Conservation (phyloP, 1,140 invertebrate species). For the Oryzaephilus surinamensis region DNA sequence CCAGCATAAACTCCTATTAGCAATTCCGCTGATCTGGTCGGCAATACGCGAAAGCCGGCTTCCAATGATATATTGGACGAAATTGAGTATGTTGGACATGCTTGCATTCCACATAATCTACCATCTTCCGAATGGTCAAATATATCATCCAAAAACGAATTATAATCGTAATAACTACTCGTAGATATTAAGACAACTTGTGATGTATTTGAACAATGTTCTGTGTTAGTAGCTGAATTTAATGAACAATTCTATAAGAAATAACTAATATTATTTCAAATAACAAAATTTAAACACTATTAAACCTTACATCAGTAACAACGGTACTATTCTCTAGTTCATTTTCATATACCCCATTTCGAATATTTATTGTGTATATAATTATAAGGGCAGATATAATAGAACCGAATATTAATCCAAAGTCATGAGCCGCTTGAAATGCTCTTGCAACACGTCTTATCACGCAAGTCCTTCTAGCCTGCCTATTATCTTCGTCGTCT, state of each 20-base stretch:
- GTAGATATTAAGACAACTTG: slow-evolving; percentile 5
- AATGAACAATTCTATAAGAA: background rate
- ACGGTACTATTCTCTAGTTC: too few relatives aligned
- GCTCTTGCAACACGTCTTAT: slow-evolving; percentile 35
- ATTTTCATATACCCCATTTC: background rate
- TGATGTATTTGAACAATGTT: slow-evolving; percentile 11
- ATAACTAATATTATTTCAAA: too few relatives aligned
- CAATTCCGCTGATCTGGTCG: slow-evolving; percentile 37
- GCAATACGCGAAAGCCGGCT: slow-evolving; percentile 26
- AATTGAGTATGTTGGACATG: slow-evolving; percentile 37
- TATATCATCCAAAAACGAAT: slow-evolving; percentile 32
- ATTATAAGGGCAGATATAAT: slow-evolving; percentile 40
- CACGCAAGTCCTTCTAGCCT: slow-evolving; percentile 36
- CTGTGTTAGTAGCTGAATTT: slow-evolving; percentile 3
- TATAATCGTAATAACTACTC: slow-evolving; percentile 23
- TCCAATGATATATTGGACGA: slow-evolving; percentile 4
- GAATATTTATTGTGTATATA: slow-evolving; percentile 30
- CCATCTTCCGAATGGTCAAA: slow-evolving; percentile 39
- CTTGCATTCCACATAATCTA: slow-evolving; percentile 42
- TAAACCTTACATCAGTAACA: too few relatives aligned
- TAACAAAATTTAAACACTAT: too few relatives aligned
- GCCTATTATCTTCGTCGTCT: slow-evolving; percentile 42
- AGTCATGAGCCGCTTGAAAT: slow-evolving; percentile 46
- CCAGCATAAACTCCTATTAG: slow-evolving; percentile 44
- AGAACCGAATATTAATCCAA: slow-evolving; percentile 45